Evolutionary conservation across 2,113 vertebrate genomes (phyloP).

Genomic region (Crypturellus undulatus): DNA sequence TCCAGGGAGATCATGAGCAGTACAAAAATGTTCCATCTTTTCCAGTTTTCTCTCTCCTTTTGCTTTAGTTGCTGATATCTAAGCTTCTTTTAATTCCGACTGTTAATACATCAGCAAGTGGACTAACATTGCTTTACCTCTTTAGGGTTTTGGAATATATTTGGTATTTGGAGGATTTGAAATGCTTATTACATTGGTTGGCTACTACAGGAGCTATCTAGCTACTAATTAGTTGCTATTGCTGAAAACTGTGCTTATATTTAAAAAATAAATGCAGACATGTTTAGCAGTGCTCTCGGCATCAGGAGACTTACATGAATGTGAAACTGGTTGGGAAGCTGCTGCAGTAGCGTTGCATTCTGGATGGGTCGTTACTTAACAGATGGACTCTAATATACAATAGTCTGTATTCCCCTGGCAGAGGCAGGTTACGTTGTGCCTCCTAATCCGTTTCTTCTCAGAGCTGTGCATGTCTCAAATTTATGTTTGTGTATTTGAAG

Average conservation of each 20-base stretch:
- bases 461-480: not conserved
- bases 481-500: not conserved
- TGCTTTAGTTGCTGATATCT: not conserved
- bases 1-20: not conserved
- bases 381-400: constrained; percentile 74
- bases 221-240: not conserved
- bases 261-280: constrained; percentile 5
- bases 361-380: constrained; percentile 85
- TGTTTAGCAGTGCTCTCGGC: constrained; percentile 26
- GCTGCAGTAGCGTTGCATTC: constrained; percentile 87
- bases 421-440: constrained; percentile 47
- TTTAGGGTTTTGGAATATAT: not conserved
- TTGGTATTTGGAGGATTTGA: not conserved
- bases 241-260: not conserved
- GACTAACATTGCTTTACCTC: constrained; percentile 9
- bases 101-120: constrained; percentile 34
- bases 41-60: not conserved
- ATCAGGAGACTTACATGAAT: constrained; percentile 75
- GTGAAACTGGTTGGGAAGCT: constrained; percentile 82
- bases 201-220: not conserved
- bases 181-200: not conserved
- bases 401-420: constrained; percentile 38
- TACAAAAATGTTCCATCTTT: constrained; percentile 17
- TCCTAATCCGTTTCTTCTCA: constrained; percentile 33
- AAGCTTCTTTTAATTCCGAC: constrained; percentile 33